Evolutionary conservation across 2,113 vertebrate genomes (phyloP).

Genomic region (Trogon melanurus): DNA sequence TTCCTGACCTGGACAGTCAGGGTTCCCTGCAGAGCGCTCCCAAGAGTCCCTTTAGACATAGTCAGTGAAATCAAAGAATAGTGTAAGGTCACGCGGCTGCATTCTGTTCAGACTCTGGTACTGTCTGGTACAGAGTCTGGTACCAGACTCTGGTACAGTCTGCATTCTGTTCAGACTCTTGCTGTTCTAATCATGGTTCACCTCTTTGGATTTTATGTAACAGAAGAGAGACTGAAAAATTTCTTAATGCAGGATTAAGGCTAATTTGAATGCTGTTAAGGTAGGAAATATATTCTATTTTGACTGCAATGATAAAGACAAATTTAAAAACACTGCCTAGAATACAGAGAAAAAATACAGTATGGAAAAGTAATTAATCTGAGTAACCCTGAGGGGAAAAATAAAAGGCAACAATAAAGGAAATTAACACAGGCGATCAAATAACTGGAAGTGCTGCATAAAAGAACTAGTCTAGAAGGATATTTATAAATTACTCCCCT

Average conservation of each 20-base stretch:
- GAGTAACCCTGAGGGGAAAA: not conserved
- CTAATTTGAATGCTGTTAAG: not conserved
- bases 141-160: not conserved
- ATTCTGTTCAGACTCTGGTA: not conserved
- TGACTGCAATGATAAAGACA: not conserved
- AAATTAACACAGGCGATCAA: conserved; percentile 19
- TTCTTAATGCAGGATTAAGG: not conserved
- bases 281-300: not conserved
- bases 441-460: not conserved
- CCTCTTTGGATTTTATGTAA: not conserved
- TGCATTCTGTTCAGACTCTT: not conserved
- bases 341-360: not conserved
- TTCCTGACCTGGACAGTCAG: not conserved
- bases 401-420: conserved; percentile 17
- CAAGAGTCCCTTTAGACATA: not conserved
- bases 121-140: not conserved
- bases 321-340: not conserved
- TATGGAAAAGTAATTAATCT: not conserved
- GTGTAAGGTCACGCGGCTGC: not conserved
- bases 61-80: not conserved
- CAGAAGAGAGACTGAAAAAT: not conserved
- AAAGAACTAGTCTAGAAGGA: not conserved
- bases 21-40: not conserved
- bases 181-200: not conserved
- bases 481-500: conserved; percentile 1